A percentile compares a stretch with the other conserved stretches of the same genome.
phyloP scores from a whole-genome alignment of 1,140 invertebrate genomes.

The Drosophila oshimai region DNA sequence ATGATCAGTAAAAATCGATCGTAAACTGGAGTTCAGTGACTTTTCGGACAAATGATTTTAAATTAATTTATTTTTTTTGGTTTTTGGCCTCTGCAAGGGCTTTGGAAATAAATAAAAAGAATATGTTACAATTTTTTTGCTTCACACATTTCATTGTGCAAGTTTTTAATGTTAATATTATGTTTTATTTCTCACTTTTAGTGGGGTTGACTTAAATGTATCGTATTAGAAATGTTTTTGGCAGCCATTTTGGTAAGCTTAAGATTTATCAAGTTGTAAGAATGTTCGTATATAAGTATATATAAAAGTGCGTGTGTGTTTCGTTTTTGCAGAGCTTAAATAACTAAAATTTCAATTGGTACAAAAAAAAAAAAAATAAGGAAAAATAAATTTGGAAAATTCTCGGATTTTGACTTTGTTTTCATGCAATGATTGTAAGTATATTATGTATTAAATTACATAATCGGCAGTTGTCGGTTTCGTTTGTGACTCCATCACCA shows the following conservation, averaged over 20 bases:
- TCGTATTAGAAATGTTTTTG: conserved; percentile 46
- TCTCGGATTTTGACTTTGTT: background rate
- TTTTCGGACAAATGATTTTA: background rate
- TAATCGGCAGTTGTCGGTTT: conserved; percentile 6
- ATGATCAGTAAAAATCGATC: too few species aligned
- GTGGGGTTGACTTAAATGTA: conserved; percentile 22
- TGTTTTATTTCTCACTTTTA: conserved; percentile 53
- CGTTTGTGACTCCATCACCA: conserved; percentile 13
- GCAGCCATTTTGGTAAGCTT: conserved; percentile 57
- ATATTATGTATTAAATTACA: conserved; percentile 2
- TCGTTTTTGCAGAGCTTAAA: background rate
- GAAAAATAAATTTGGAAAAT: conserved; percentile 1
- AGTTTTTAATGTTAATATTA: conserved; percentile 52
- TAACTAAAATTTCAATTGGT: conserved; percentile 21
- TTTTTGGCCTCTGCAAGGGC: conserved; percentile 8
- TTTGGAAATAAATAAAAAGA: conserved; percentile 62
- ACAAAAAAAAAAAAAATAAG: background rate
- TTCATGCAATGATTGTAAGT: conserved; percentile 19
- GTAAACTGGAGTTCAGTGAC: too few species aligned
- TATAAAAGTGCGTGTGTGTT: conserved; percentile 1
- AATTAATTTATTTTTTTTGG: background rate
- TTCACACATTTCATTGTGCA: conserved; percentile 58
- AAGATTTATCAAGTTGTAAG: conserved; percentile 48
- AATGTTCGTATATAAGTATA: conserved; percentile 19
- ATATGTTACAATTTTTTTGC: conserved; percentile 69